phyloP scores from a whole-genome alignment of 2,797 vertebrate genomes.

The Enteromius mattozi region DNA sequence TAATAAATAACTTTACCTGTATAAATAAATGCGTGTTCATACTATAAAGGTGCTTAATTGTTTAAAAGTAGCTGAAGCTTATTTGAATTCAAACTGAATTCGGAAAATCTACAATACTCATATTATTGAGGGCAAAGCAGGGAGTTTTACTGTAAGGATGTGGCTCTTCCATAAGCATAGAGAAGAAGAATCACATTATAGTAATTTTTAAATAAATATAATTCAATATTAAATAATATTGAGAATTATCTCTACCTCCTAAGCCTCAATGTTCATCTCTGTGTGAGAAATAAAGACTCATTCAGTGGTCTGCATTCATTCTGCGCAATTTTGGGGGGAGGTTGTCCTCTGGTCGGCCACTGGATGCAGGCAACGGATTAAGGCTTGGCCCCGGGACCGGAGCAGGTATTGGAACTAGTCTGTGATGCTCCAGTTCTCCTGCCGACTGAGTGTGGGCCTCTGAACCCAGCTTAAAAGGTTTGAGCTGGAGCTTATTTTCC shows the following conservation, averaged over 20 bases:
- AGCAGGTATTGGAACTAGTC: conserved; percentile 59
- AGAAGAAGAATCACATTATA: conserved; percentile 57
- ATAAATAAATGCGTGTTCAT: conserved; percentile 37
- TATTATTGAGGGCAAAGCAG: conserved; percentile 20
- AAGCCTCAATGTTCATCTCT: conserved; percentile 25
- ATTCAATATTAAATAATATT: conserved; percentile 25
- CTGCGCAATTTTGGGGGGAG: conserved; percentile 81
- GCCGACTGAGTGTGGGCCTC: conserved; percentile 69
- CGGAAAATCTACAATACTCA: neutral
- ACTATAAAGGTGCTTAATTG: conserved; percentile 25
- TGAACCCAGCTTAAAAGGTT: conserved; percentile 74
- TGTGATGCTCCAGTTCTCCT: conserved; percentile 71
- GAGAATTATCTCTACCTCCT: conserved; percentile 9
- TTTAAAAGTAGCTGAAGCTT: conserved; percentile 23
- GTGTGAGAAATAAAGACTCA: conserved; percentile 13
- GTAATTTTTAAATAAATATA: conserved; percentile 48
- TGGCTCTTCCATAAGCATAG: conserved; percentile 50
- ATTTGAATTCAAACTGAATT: conserved; percentile 31
- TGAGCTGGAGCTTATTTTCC: conserved; percentile 77
- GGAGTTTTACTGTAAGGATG: conserved; percentile 24
- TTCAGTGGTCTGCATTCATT: conserved; percentile 80
- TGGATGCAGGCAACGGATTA: conserved; percentile 60
- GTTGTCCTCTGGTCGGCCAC: conserved; percentile 77
- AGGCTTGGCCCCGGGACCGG: conserved; percentile 51
- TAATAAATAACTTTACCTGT: conserved; percentile 20